phyloP scores from a whole-genome alignment of 2,888 invertebrate genomes.

The Drosophila engyochracea region DNA sequence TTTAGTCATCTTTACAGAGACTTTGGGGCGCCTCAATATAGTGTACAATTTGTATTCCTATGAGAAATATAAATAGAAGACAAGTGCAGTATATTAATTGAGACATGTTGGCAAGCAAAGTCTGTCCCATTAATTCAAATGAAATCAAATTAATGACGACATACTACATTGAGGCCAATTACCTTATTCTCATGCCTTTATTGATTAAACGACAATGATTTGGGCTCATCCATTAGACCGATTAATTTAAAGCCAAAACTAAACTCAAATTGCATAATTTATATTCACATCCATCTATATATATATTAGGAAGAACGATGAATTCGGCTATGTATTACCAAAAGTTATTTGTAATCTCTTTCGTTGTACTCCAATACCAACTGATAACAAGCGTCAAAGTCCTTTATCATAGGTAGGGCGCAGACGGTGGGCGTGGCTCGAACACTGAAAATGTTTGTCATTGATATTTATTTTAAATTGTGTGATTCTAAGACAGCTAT shows the following conservation, averaged over 20 bases:
- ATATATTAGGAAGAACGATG: background rate
- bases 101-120: slow-evolving; percentile 14
- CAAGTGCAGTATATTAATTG: slow-evolving; percentile 8
- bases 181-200: background rate
- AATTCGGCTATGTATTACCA: background rate
- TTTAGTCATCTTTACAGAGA: slow-evolving; percentile 22
- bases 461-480: background rate
- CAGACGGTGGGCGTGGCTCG: background rate
- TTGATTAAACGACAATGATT: background rate
- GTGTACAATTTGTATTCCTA: background rate
- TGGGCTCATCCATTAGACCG: background rate
- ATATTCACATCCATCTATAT: background rate
- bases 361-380: background rate
- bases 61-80: slow-evolving; percentile 2
- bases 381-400: background rate
- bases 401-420: background rate
- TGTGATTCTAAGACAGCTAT: background rate
- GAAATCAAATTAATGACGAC: slow-evolving; percentile 16
- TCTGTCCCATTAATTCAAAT: slow-evolving; percentile 19
- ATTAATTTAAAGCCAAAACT: background rate
- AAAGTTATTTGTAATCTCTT: background rate
- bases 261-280: background rate
- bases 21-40: slow-evolving; percentile 22
- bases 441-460: background rate
- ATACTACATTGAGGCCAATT: background rate